Evolutionary conservation across 2,888 invertebrate species (phyloP), one percentile per base, ranked within the genome.

Genomic region (Tetragnatha montana): DNA sequence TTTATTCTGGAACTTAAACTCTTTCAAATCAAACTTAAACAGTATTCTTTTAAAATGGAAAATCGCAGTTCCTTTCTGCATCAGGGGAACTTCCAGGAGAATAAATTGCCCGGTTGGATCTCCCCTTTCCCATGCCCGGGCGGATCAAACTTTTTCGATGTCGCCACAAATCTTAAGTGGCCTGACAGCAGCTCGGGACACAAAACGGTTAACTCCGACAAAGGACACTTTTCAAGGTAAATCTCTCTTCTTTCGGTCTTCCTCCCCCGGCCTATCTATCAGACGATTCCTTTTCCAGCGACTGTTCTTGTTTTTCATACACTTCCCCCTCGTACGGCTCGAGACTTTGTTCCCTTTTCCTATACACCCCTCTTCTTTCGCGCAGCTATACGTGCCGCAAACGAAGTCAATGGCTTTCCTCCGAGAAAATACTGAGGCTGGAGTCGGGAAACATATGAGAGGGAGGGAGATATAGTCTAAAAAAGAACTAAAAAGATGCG

Each of bases 161-260:
- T 84, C 68, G 69, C 83, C 83, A 84, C 83, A 76, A 76, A 76
- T 84, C 83, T 76, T 76, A 76, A 84, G 75, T 84, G 68, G 68
- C n/a, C 49, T 49, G 69, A 76, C 83, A 76, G 22, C 70, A 35
- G 68, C 17, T 70, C 68, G 71, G 70, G 69, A 70, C 85, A 76
- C 79, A 69, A 51, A 85, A 85, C 78, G 70, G 50, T 79, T 79
- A 71, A 51, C 21, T 49, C 50, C 71, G 47, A 85, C 85, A 85
- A 70, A 85, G 71, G 69, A 71, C 71, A 71, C 79, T 79, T 85
- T 85, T 79, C 85, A 85, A 85, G 85, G 85, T 79, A 85, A 85
- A 85, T 79, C 71, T 79, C 21, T 85, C 71, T 78, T 85, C 71
- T 21, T 76, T 76, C 60, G 8, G 14, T 69, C n/a, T 35, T 22